Evolutionary conservation across 2,797 vertebrate species (phyloP).

Genomic region (Ispidina picta): DNA sequence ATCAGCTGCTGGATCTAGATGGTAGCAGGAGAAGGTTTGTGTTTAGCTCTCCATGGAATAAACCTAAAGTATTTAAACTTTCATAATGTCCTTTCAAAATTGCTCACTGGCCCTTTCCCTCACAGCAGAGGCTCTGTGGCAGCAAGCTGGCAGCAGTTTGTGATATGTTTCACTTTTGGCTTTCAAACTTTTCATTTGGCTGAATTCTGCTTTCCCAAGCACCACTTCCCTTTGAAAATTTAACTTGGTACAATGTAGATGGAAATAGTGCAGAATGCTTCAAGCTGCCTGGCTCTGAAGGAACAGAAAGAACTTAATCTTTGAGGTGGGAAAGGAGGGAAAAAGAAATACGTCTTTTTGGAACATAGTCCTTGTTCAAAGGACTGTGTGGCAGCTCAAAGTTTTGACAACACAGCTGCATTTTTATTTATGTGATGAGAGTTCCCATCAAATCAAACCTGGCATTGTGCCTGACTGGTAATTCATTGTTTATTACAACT

Average conservation of each 20-base stretch:
- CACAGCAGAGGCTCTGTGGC: background rate
- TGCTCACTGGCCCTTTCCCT: background rate
- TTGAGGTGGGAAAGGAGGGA: background rate
- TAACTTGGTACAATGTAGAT: background rate
- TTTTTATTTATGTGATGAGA: background rate
- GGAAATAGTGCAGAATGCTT: background rate
- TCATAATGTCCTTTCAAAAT: background rate
- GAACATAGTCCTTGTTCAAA: background rate
- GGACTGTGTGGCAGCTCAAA: background rate
- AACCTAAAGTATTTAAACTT: background rate
- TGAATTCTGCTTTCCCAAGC: background rate
- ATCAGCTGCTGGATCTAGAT: background rate
- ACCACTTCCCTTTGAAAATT: background rate
- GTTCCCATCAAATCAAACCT: background rate
- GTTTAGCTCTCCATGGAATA: background rate
- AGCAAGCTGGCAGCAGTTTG: background rate
- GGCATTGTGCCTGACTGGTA: background rate
- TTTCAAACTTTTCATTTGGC: background rate
- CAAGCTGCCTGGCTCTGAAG: background rate
- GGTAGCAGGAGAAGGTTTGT: background rate
- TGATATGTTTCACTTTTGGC: background rate
- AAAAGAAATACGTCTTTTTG: background rate
- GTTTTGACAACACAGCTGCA: constrained; percentile 1
- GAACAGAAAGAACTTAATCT: background rate
- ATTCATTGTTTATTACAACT: background rate